Base-by-base conservation (phyloP, 2,888 invertebrate species). In the Callyntrura guangdongensis region DNA sequence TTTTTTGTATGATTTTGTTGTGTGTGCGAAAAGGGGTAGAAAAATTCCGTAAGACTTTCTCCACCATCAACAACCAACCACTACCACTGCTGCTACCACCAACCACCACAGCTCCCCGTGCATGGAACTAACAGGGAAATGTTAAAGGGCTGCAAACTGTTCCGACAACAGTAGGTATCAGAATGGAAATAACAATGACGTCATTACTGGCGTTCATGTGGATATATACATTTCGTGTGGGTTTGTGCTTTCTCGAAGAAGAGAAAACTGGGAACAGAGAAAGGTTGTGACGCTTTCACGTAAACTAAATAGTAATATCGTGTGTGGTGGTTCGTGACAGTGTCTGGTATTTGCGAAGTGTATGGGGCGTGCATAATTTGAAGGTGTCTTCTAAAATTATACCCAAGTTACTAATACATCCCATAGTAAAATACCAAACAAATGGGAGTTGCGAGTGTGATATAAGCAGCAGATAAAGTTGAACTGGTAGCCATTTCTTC, bases 181-280 rank as follows among this genome's bases (percentile, higher is more conserved):
- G 82, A 82, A 61, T 64, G 59, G 82, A 90, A 83, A 82, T 49
- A 91, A 91, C 88, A 79, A 88, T 91, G 91, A 91, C 91, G 91
- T 91, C 91, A 91, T 91, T 91, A 67, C 88, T 88, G 53, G 53
- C 22, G 82, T 69, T 64, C 81, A 67, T 53, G 81, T 2, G 36
- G 6, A 36, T 64, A 82, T 14, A 53, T 79, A 79, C 64, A 61
- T 82, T 64, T 12, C 64, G 45, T 82, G 61, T 82, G 61, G 64
- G 82, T n/a, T 82, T 81, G n/a, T 64, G 82, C 64, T 82, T 64
- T 61, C 61, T 47, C 61, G 17, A 61, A 82, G 64, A 61, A 64
- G 64, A 22, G 47, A 64, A 82, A 82, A 27, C 56, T 25, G 27
- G 79, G 27, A 56, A 56, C n/a, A 12, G 56, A 25, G 14, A 53